phyloP scores from a whole-genome alignment of 2,113 vertebrate species.

The Pteronura brasiliensis region DNA sequence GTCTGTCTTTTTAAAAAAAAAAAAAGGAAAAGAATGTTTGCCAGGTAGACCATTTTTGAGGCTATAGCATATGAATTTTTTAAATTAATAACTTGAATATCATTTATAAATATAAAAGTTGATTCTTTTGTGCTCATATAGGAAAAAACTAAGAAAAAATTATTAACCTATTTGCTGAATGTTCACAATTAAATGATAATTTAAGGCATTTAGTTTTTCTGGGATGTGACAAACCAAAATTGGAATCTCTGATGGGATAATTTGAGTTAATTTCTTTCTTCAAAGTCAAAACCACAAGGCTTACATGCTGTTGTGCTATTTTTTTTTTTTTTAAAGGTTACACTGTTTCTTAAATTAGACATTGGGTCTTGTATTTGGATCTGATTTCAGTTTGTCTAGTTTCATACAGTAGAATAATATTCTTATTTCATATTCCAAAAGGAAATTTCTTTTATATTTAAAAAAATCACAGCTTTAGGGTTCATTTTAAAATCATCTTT shows the following conservation, averaged over 20 bases:
- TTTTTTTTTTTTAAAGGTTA: conserved; percentile 9
- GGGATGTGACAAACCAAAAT: not conserved
- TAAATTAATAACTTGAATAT: not conserved
- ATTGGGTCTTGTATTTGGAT: not conserved
- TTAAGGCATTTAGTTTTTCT: conserved; percentile 34
- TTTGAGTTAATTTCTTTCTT: conserved; percentile 25
- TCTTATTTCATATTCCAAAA: not conserved
- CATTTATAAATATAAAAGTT: not conserved
- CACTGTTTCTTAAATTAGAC: conserved; percentile 34
- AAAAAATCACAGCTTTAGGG: not conserved
- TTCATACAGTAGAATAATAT: not conserved
- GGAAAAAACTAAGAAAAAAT: not conserved
- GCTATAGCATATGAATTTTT: not conserved
- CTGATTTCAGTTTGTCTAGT: not conserved
- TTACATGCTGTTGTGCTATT: not conserved
- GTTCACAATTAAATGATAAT: not conserved
- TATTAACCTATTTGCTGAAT: not conserved
- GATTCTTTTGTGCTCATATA: not conserved
- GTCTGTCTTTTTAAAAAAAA: not conserved
- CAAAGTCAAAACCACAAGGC: not conserved
- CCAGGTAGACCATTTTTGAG: not conserved
- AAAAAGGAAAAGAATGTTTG: not conserved
- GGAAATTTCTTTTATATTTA: not conserved
- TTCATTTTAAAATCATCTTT: not conserved
- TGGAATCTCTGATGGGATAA: not conserved